phyloP scores from a whole-genome alignment of 2,888 invertebrate species.

The Morpho helenor region DNA sequence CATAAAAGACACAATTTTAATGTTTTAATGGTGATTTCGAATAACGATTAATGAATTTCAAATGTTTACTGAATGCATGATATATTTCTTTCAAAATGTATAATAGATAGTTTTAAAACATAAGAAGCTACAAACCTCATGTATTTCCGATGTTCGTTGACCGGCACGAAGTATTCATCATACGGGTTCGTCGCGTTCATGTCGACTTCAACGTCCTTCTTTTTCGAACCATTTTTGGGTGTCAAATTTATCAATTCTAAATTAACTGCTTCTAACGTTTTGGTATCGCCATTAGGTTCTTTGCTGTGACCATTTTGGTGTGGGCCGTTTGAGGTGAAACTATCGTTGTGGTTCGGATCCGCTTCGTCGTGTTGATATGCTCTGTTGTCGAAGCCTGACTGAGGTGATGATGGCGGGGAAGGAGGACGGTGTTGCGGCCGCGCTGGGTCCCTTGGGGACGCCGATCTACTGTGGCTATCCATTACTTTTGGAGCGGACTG shows the following conservation, averaged over 20 bases:
- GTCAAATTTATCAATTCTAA: slow-evolving; percentile 88
- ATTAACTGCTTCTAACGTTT: slow-evolving; percentile 85
- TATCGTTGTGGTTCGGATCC: slow-evolving; percentile 70
- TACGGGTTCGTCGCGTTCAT: slow-evolving; percentile 84
- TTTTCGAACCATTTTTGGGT: slow-evolving; percentile 79
- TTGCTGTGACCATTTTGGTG: slow-evolving; percentile 63
- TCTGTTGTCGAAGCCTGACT: slow-evolving; percentile 66
- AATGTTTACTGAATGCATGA: no score
- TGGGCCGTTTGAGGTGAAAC: slow-evolving; percentile 65
- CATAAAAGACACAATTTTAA: no score
- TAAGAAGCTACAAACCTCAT: slow-evolving; percentile 80
- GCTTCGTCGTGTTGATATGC: slow-evolving; percentile 65
- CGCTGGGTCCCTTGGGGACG: slow-evolving; percentile 71
- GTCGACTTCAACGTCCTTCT: slow-evolving; percentile 83
- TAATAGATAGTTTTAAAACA: not conserved
- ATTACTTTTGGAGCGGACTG: slow-evolving; percentile 73
- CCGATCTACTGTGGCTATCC: slow-evolving; percentile 75
- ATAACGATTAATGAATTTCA: no score
- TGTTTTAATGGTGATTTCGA: no score
- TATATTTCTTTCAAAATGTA: no score
- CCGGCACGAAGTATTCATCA: slow-evolving; percentile 91
- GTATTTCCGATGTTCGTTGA: slow-evolving; percentile 90
- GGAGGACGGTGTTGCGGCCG: slow-evolving; percentile 71
- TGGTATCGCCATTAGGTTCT: slow-evolving; percentile 66
- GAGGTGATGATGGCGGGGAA: slow-evolving; percentile 48